Percentiles rank a stretch among this genome's conserved stretches.
These are phyloP conservation scores for Syrista parreyssii DNA, from an alignment of 2,888 invertebrate genomes.

Conservation along the genomic window DNA sequence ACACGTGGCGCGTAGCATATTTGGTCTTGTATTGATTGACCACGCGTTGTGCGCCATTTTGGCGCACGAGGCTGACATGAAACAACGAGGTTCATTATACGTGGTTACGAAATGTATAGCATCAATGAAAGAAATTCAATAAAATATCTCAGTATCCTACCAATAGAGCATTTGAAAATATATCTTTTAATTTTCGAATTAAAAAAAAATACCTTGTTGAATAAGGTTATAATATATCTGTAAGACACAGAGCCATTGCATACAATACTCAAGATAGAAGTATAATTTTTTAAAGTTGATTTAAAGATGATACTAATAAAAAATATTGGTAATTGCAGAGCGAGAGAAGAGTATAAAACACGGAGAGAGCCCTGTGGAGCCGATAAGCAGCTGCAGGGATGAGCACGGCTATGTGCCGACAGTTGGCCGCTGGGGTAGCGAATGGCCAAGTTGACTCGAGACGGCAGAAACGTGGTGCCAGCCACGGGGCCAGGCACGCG, in stretches of 20 bases:
- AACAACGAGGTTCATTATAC: background rate
- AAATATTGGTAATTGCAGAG: conserved; percentile 45
- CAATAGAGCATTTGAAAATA: background rate
- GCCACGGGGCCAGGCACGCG: conserved; percentile 65
- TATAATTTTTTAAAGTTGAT: too few species aligned
- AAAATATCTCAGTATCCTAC: background rate
- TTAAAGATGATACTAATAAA: background rate
- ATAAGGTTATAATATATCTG: background rate
- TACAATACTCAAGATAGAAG: background rate
- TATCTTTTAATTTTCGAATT: background rate
- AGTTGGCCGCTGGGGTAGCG: conserved; percentile 92
- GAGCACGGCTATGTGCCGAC: conserved; percentile 77
- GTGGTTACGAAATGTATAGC: background rate
- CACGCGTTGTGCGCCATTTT: conserved; percentile 29
- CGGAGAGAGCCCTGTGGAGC: conserved; percentile 68
- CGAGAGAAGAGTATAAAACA: conserved; percentile 65
- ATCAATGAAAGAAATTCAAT: background rate
- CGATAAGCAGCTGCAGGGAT: conserved; percentile 69
- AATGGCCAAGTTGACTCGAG: conserved; percentile 99
- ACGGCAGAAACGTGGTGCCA: conserved; percentile 69
- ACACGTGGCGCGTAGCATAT: conserved; percentile 51
- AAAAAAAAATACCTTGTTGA: background rate
- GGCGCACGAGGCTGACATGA: conserved; percentile 16
- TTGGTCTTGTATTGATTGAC: conserved; percentile 49
- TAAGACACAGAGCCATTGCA: background rate